These are phyloP conservation scores for Vollenhovia emeryi DNA, from an alignment of 1,140 invertebrate species.

Conservation along the genomic window DNA sequence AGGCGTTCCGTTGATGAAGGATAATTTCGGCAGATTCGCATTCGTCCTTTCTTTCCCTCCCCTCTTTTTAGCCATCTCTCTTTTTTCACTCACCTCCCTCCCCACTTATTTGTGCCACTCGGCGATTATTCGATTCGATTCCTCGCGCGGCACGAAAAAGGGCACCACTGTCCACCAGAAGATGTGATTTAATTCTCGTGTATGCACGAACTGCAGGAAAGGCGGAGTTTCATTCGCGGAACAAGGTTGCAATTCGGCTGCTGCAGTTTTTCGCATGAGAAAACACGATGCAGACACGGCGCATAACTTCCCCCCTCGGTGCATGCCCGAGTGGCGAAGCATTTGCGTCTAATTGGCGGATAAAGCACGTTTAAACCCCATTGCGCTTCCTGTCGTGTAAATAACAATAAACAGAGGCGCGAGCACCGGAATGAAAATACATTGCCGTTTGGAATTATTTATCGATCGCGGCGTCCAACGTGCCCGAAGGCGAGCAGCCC, in stretches of 20 bases:
- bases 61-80: constrained; percentile 53
- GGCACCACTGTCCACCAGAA: constrained; percentile 20
- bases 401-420: constrained; percentile 7
- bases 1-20: constrained; percentile 78
- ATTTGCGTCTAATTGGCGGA: constrained; percentile 48
- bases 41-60: constrained; percentile 46
- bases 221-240: constrained; percentile 15
- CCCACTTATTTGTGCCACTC: constrained; percentile 21
- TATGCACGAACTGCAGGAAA: constrained; percentile 30
- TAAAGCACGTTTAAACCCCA: constrained; percentile 28
- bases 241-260: constrained; percentile 40
- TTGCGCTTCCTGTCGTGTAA: not conserved
- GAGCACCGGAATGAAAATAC: not conserved
- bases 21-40: constrained; percentile 79
- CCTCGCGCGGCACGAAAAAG: constrained; percentile 23
- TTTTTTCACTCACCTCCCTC: not conserved
- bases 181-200: constrained; percentile 60
- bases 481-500: not conserved
- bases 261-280: constrained; percentile 56
- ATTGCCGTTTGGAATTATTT: constrained; percentile 22
- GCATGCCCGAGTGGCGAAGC: not conserved
- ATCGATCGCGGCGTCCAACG: not conserved
- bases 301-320: not conserved
- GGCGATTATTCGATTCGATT: constrained; percentile 63
- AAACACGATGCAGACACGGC: constrained; percentile 24